A percentile compares a stretch with the other conserved stretches of the same genome.
These are phyloP conservation scores for Bubo scandiacus DNA, from an alignment of 2,113 vertebrate species.

Conservation along the genomic window DNA sequence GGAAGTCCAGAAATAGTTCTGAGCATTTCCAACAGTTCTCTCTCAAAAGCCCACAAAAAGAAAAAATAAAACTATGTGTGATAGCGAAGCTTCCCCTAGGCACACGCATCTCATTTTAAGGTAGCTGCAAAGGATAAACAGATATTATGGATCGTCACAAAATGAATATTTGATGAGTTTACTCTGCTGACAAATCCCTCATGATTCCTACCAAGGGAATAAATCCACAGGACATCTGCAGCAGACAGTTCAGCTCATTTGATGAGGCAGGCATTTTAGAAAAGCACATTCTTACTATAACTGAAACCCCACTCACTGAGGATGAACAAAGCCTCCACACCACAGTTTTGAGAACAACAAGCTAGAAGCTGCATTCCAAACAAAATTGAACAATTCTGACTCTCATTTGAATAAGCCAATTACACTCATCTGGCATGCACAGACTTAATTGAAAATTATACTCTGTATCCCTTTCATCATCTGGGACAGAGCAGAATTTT, in stretches of 20 bases:
- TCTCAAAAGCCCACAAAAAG: not conserved
- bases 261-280: constrained; percentile 6
- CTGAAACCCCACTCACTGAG: not conserved
- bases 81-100: not conserved
- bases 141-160: not conserved
- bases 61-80: not conserved
- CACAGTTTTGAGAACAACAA: not conserved
- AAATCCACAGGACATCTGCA: constrained; percentile 16
- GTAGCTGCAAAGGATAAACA: not conserved
- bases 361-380: not conserved
- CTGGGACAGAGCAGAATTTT: not conserved
- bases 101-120: not conserved
- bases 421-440: not conserved
- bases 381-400: not conserved
- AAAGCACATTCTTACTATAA: not conserved
- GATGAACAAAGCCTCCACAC: not conserved
- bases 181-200: constrained; percentile 17
- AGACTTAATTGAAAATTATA: not conserved
- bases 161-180: constrained; percentile 3
- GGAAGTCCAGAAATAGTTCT: not conserved
- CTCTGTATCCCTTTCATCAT: not conserved
- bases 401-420: not conserved
- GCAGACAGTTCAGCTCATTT: not conserved
- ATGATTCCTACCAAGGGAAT: constrained; percentile 3
- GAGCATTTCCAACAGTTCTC: not conserved